Conservation (phyloP, 1,140 invertebrate species). For the Caerostris extrusa region DNA sequence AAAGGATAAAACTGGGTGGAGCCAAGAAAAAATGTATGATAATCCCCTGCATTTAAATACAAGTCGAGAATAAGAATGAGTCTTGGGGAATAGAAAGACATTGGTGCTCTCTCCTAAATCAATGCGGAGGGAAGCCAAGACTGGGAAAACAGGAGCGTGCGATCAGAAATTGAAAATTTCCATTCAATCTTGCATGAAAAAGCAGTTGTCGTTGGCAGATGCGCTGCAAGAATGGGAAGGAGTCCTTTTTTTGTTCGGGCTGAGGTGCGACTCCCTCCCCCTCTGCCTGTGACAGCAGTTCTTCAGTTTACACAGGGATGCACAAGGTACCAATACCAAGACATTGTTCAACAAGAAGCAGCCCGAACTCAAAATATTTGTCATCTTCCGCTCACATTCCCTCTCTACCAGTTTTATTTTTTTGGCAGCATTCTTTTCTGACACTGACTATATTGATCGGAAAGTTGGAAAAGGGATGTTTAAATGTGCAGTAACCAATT, state of each 20-base stretch:
- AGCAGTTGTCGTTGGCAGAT: constrained; percentile 53
- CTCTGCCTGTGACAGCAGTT: too few species aligned
- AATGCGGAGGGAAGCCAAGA: not conserved
- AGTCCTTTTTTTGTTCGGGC: not conserved
- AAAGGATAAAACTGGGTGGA: not conserved
- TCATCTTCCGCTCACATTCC: not conserved
- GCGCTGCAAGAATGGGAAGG: not conserved
- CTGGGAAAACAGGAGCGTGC: not conserved
- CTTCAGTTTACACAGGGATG: not conserved
- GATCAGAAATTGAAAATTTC: constrained; percentile 52
- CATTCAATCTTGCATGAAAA: constrained; percentile 43
- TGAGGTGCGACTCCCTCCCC: not conserved
- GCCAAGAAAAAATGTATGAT: not conserved
- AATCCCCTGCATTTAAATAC: not conserved
- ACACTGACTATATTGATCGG: not conserved
- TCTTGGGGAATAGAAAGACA: not conserved
- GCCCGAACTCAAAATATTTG: not conserved
- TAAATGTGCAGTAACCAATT: not conserved
- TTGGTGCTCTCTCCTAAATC: not conserved
- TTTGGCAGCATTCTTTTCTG: not conserved
- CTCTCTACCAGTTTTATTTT: not conserved
- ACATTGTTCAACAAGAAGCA: not conserved
- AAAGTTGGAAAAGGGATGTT: not conserved
- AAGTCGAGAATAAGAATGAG: constrained; percentile 7
- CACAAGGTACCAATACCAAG: not conserved